phyloP scores from a whole-genome alignment of 2,888 invertebrate species.

The Muschampia plurimacula region DNA sequence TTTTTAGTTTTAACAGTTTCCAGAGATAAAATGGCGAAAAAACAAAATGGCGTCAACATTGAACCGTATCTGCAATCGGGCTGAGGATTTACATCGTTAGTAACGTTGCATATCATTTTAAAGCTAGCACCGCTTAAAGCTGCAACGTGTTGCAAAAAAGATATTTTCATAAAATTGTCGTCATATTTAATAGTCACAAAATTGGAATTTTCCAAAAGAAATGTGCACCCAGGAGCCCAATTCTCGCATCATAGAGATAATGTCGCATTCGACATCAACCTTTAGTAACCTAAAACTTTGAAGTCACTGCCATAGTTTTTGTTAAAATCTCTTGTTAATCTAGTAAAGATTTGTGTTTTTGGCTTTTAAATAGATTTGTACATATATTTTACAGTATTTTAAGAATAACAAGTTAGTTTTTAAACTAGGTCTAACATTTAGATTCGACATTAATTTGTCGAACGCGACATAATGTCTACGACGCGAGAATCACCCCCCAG shows the following conservation, averaged over 20 bases:
- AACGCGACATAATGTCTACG: no score
- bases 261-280: no score
- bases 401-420: no score
- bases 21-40: background rate
- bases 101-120: slow-evolving; percentile 11
- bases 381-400: no score
- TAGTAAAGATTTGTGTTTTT: no score
- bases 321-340: no score
- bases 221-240: background rate
- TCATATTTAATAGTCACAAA: slow-evolving; percentile 41
- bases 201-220: slow-evolving; percentile 28
- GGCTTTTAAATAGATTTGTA: no score
- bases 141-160: slow-evolving; percentile 23
- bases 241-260: background rate
- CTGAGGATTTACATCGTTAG: slow-evolving; percentile 19
- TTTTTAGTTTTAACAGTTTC: background rate
- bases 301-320: no score
- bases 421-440: no score
- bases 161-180: slow-evolving; percentile 37
- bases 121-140: slow-evolving; percentile 10
- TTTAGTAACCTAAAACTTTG: no score
- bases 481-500: no score
- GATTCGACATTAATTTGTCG: no score
- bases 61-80: background rate
- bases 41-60: slow-evolving; percentile 16